Base-by-base conservation (phyloP, 2,888 invertebrate genomes). In the Ectropis crepuscularia region DNA sequence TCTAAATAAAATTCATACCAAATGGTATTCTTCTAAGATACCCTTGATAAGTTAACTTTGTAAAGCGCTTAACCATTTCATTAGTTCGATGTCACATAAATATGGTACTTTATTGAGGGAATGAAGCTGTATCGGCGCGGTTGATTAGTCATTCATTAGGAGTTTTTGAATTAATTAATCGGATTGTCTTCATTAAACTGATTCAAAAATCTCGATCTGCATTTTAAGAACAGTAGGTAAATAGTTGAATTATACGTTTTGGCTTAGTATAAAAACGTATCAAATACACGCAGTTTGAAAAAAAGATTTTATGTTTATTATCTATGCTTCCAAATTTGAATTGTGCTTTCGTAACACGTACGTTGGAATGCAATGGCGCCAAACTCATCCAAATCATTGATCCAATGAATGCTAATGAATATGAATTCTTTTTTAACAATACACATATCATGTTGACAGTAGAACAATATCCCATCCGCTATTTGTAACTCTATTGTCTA, bases 1-100 rank as follows among this genome's bases (percentile, higher is more conserved):
- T 66, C 59, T 42, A 61, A 59, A 58, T 61, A 59, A 64, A 62
- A 57, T 57, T 57, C 53, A 58, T 63, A 55, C 51, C 10, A 9
- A 61, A 65, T 53, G 43, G 36, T 53, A 61, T 65, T 65, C n/a
- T 64, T 61, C 41, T 10, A 28, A 51, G 41, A 42, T 41, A 60
- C 53, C 60, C 57, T 61, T 61, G 65, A 61, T 60, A 57, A 45
- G 36, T 12, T 53, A 55, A 11, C 50, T 54, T 16, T 51, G 55
- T 46, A 45, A 57, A 50, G 42, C 39, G 45, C 50, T 61, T 48
- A 53, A 46, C 38, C 54, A 54, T 57, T 51, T 46, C 12, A 45
- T 49, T 37, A 46, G 54, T 59, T 38, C 37, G 43, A 51, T 55
- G 63, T 59, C 63, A 59, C 59, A 63, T 63, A 63, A 63, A 63